phyloP scores from a whole-genome alignment of 1,140 invertebrate species.

The Drosophila erecta region DNA sequence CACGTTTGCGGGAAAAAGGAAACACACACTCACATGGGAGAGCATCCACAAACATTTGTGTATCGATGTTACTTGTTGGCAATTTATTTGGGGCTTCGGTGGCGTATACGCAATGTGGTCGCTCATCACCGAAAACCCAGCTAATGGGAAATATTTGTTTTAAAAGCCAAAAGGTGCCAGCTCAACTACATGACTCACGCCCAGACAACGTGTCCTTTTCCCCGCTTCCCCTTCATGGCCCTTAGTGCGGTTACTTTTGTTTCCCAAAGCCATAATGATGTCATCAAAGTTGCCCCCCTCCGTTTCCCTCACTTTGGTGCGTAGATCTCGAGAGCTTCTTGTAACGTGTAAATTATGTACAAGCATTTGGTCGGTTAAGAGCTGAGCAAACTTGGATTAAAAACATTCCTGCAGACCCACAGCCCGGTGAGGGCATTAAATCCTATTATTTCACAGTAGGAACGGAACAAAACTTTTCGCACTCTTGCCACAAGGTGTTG shows the following conservation, averaged over 20 bases:
- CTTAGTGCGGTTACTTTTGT: conserved; percentile 74
- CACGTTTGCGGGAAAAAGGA: conserved; percentile 8
- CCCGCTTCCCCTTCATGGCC: neutral
- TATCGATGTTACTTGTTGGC: conserved; percentile 29
- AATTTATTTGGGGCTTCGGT: conserved; percentile 52
- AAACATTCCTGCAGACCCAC: conserved; percentile 43
- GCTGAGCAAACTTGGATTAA: conserved; percentile 57
- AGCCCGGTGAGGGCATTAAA: conserved; percentile 56
- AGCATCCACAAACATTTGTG: conserved; percentile 26
- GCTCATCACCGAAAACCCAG: conserved; percentile 42
- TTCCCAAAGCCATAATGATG: conserved; percentile 78
- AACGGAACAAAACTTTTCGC: conserved; percentile 34
- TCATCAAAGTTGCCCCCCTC: conserved; percentile 60
- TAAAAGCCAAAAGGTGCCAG: conserved; percentile 73
- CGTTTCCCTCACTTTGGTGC: conserved; percentile 6
- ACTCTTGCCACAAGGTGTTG: conserved; percentile 36
- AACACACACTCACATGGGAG: no score
- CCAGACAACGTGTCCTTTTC: conserved; percentile 12
- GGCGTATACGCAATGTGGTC: conserved; percentile 75
- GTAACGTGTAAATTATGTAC: conserved; percentile 75
- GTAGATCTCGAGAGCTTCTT: conserved; percentile 58
- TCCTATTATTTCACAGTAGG: conserved; percentile 65
- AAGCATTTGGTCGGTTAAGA: conserved; percentile 61
- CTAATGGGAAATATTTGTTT: conserved; percentile 82
- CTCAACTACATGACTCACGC: conserved; percentile 59